Evolutionary conservation across 2,888 invertebrate species (phyloP).

Genomic region (Callyntrura sp.): DNA sequence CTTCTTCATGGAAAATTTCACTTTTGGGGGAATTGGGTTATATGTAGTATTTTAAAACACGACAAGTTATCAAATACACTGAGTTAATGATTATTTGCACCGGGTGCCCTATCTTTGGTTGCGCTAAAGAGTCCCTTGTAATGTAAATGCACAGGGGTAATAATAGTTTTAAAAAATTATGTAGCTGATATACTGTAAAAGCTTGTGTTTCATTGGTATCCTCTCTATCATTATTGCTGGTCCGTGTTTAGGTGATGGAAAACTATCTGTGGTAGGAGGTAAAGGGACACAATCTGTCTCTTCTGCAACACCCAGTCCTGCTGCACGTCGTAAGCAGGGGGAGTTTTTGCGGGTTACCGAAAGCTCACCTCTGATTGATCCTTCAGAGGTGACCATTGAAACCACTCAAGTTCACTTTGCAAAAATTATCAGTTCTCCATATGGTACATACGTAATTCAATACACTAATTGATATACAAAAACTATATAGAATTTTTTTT

Average conservation of each 20-base stretch:
- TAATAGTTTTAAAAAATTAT: background rate
- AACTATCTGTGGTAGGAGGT: slow-evolving; percentile 69
- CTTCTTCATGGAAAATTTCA: background rate
- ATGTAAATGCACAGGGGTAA: slow-evolving; percentile 32
- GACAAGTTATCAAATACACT: background rate
- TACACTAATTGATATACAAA: background rate
- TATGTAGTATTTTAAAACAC: background rate
- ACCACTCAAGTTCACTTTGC: slow-evolving; percentile 91
- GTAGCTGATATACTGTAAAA: background rate
- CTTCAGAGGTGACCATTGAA: slow-evolving; percentile 91
- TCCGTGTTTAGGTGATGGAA: slow-evolving; percentile 81
- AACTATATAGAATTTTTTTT: background rate
- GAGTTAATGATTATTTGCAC: slow-evolving; percentile 9
- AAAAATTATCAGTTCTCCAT: slow-evolving; percentile 91
- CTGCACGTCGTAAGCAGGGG: slow-evolving; percentile 84
- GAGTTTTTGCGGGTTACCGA: slow-evolving; percentile 88
- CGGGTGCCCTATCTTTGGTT: background rate
- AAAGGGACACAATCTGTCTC: slow-evolving; percentile 78
- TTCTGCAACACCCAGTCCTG: slow-evolving; percentile 82
- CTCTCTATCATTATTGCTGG: slow-evolving; percentile 58
- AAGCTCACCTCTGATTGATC: slow-evolving; percentile 89
- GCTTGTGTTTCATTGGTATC: background rate
- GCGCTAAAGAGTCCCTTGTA: background rate
- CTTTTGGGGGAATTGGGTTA: background rate
- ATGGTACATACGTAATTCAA: slow-evolving; percentile 87